Conservation (phyloP, 2,888 invertebrate species). For the Odontomyia ornata region DNA sequence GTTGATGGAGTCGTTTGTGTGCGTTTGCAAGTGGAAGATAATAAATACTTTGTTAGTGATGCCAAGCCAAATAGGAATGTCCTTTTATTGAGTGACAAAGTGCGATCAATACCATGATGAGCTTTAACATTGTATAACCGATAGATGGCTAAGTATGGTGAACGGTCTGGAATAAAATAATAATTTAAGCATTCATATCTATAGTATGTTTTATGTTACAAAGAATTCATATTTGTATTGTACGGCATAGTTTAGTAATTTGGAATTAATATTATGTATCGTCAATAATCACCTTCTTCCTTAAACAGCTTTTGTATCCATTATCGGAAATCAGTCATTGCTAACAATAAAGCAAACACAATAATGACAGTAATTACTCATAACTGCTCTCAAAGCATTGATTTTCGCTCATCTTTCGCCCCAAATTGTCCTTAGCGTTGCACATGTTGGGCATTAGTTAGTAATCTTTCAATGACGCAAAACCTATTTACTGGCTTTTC, state of each 20-base stretch:
- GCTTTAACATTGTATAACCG: too few species aligned
- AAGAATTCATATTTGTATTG: too few species aligned
- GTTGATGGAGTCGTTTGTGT: not conserved
- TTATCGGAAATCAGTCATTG: too few species aligned
- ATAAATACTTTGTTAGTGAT: conserved; percentile 12
- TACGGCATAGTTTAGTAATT: too few species aligned
- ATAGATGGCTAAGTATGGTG: too few species aligned
- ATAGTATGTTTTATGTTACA: too few species aligned
- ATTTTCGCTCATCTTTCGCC: not conserved
- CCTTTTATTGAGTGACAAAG: conserved; percentile 1
- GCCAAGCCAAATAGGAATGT: not conserved
- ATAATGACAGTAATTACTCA: not conserved
- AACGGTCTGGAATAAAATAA: too few species aligned
- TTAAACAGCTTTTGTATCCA: too few species aligned
- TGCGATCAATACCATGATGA: not conserved
- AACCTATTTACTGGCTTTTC: conserved; percentile 1
- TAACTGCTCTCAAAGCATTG: not conserved
- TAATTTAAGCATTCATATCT: too few species aligned
- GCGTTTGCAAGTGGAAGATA: not conserved
- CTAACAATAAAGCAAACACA: not conserved
- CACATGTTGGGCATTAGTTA: conserved; percentile 5
- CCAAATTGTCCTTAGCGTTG: not conserved
- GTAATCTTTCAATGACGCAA: conserved; percentile 31
- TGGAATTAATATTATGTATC: too few species aligned
- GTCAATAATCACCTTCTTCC: too few species aligned